Evolutionary conservation across 2,797 vertebrate genomes (phyloP), one percentile per base, ranked within the genome.

Genomic region (Coregonus suidteri): DNA sequence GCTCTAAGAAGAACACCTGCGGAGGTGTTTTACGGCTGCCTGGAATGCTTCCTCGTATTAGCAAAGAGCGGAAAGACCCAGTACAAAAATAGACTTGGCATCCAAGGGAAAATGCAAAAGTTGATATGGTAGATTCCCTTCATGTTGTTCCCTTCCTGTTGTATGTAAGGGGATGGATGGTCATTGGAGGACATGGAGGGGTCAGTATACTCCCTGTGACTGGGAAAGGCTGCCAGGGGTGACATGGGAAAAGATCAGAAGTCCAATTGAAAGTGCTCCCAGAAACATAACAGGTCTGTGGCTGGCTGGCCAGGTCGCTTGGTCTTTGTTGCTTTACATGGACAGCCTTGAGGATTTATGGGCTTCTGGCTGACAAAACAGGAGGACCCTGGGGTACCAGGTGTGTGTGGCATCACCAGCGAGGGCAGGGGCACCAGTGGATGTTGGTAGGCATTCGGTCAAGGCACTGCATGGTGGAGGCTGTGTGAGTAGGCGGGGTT

Each of bases 191-290:
- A 64, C 14, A 41, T 9, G 66, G 53, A 54, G 41, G 16, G 47
- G 15, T 47, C n/a, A 25, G 6, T 72, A 30, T 30, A 72, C 47
- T 14, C 16, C 15, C 16, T 35, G 30, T 31, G 56, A 56, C 41
- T 67, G 52, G 81, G 79, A 71, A 66, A 75, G 25, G 77, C 71
- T 82, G 77, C 81, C 78, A 71, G 35, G 59, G 78, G 65, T 37
- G 69, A 18, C 16, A 18, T 65, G 76, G 31, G 70, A 75, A 75
- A 62, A 79, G 52, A 68, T 59, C 20, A 6, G 73, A 13, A 51
- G 53, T 73, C 59, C 1, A 47, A 34, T 71, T 4, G 66, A 59
- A 77, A 80, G 74, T 54, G 25, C 65, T 75, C 34, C 76, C 64
- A 71, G 66, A 56, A 53, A 68, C 37, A 78, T 34, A 31, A 34